phyloP scores from a whole-genome alignment of 30 jellyfish, hydroid and myxozoan genomes.

The Aurelia sp. region DNA sequence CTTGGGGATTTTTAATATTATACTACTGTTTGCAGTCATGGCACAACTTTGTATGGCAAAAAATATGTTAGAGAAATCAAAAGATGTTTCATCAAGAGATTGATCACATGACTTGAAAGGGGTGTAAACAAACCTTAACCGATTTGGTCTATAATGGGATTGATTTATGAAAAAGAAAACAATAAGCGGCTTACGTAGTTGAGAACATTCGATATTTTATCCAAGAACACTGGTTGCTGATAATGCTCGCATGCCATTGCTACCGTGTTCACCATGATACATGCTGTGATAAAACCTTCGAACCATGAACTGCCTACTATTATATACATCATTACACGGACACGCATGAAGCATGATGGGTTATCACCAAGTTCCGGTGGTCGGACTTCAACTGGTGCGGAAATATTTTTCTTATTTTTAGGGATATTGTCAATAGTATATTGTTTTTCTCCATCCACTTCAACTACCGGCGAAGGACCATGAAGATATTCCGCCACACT shows the following conservation, averaged over 20 bases:
- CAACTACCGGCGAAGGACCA: constrained; percentile 97
- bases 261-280: constrained; percentile 90
- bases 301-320: constrained; percentile 90
- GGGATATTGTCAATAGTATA: constrained; percentile 88
- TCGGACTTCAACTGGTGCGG: constrained; percentile 40
- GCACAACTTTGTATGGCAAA: no score
- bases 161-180: no score
- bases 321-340: constrained; percentile 70
- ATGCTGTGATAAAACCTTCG: constrained; percentile 96
- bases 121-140: no score
- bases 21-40: no score
- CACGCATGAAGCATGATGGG: constrained; percentile 72
- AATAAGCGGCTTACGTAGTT: constrained; percentile 83
- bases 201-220: constrained; percentile 39
- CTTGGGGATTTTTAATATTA: no score
- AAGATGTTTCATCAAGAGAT: no score
- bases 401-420: constrained; percentile 59
- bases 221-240: constrained; percentile 55
- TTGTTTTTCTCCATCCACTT: constrained; percentile 89
- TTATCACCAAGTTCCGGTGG: constrained; percentile 93
- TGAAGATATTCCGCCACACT: constrained; percentile 82
- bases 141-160: no score
- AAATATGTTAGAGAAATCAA: no score
- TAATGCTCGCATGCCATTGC: constrained; percentile 96
- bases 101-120: no score